These are phyloP conservation scores for Myiotriccus ornatus DNA, from an alignment of 2,797 vertebrate genomes.

Conservation along the genomic window DNA sequence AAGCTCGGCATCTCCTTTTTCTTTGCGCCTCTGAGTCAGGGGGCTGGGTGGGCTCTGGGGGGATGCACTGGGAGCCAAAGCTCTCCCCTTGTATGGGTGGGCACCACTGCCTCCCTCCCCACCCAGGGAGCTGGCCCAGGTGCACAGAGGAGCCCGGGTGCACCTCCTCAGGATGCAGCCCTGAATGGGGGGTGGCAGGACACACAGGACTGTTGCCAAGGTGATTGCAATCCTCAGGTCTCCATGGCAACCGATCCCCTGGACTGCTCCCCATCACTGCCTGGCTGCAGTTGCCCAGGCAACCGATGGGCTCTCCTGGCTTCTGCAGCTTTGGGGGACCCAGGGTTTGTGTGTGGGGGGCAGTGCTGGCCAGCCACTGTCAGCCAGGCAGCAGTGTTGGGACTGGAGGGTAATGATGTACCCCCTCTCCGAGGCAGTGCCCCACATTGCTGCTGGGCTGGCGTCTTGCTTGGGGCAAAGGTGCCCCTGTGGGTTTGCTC, in stretches of 20 bases:
- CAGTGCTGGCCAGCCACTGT: background rate
- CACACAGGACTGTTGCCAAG: background rate
- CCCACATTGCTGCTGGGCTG: no score
- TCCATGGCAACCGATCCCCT: slow-evolving; percentile 50
- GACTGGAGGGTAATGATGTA: background rate
- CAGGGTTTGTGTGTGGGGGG: background rate
- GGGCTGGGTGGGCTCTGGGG: background rate
- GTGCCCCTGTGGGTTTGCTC: background rate
- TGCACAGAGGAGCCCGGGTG: background rate
- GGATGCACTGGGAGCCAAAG: accelerated
- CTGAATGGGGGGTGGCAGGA: background rate
- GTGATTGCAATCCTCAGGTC: background rate
- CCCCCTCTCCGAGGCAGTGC: background rate
- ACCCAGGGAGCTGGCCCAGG: background rate
- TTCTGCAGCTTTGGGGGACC: background rate
- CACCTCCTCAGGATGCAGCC: background rate
- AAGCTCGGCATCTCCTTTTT: background rate
- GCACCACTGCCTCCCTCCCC: background rate
- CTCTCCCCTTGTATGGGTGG: background rate
- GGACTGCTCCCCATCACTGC: slow-evolving; percentile 44
- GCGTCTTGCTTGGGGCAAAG: background rate
- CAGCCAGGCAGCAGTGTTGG: background rate
- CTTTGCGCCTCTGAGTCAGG: background rate
- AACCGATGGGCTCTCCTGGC: slow-evolving; percentile 1
- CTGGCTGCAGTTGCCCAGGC: slow-evolving; percentile 58